phyloP scores from a whole-genome alignment of 2,113 vertebrate genomes.

The Lepisosteus oculatus region DNA sequence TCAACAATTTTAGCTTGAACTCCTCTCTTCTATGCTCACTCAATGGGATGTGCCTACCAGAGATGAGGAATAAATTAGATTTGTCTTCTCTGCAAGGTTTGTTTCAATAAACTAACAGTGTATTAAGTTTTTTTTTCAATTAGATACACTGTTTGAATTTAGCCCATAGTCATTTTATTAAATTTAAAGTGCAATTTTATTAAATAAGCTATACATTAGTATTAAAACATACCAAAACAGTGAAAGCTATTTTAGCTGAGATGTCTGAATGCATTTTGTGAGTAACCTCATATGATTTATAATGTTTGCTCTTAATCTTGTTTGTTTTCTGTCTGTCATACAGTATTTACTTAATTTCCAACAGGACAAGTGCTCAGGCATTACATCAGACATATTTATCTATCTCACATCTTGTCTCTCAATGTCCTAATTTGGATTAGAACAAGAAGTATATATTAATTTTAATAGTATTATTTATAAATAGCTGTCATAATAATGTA shows the following conservation, averaged over 20 bases:
- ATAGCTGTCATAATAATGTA: conserved; percentile 35
- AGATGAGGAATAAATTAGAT: conserved; percentile 6
- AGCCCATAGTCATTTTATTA: conserved; percentile 39
- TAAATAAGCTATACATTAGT: conserved; percentile 32
- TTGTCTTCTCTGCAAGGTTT: conserved; percentile 3
- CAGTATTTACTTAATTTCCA: conserved; percentile 34
- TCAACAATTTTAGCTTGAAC: background rate
- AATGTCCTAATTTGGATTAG: conserved; percentile 27
- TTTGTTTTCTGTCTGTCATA: conserved; percentile 40
- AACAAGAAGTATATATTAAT: conserved; percentile 22
- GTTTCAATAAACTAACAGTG: conserved; percentile 9
- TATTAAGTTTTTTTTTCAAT: conserved; percentile 24
- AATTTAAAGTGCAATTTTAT: conserved; percentile 48
- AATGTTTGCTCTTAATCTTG: conserved; percentile 35
- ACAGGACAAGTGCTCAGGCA: conserved; percentile 23
- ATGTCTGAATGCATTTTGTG: conserved; percentile 24
- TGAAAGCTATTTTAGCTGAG: conserved; percentile 29
- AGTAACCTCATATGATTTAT: conserved; percentile 38
- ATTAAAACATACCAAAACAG: conserved; percentile 34
- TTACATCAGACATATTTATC: conserved; percentile 32
- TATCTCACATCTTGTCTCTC: conserved; percentile 16
- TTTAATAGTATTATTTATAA: conserved; percentile 40
- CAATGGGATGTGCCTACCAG: background rate
- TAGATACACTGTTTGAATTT: conserved; percentile 30
- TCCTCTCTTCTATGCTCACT: background rate